Percentiles rank a stretch among this genome's conserved stretches.
phyloP scores from a whole-genome alignment of 1,140 invertebrate genomes.

The Cephus cinctus region DNA sequence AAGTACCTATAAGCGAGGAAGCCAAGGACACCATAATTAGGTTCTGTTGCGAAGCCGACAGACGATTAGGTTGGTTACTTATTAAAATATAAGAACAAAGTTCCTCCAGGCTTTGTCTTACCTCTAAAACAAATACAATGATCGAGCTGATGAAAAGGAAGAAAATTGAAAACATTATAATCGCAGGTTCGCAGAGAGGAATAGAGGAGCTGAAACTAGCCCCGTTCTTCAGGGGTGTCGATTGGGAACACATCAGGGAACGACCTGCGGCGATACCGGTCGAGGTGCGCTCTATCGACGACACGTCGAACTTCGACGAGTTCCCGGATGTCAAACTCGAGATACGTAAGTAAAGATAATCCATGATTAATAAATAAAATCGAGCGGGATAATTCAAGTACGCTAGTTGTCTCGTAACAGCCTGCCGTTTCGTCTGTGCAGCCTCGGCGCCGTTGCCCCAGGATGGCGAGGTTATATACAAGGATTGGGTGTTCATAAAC shows the following conservation, averaged over 20 bases:
- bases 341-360: constrained; percentile 93
- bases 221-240: constrained; percentile 88
- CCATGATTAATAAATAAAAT: too few species aligned
- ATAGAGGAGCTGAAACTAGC: constrained; percentile 85
- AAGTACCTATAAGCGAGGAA: constrained; percentile 97
- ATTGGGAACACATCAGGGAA: constrained; percentile 96
- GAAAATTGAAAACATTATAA: too few species aligned
- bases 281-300: constrained; percentile 90
- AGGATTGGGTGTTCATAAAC: constrained; percentile 99
- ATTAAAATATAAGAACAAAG: too few species aligned
- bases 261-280: constrained; percentile 96
- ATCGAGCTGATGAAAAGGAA: too few species aligned
- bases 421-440: too few species aligned
- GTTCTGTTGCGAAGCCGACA: constrained; percentile 95
- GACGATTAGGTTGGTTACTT: constrained; percentile 57
- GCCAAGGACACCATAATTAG: constrained; percentile 82
- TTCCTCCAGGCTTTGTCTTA: too few species aligned
- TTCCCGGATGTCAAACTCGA: constrained; percentile 98
- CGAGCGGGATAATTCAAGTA: too few species aligned
- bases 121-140: too few species aligned
- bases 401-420: too few species aligned
- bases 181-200: constrained; percentile 78
- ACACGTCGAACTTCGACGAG: constrained; percentile 99
- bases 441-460: constrained; percentile 78
- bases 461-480: constrained; percentile 84